These are phyloP conservation scores for Mya arenaria DNA, from an alignment of 1,140 invertebrate species.

Conservation along the genomic window DNA sequence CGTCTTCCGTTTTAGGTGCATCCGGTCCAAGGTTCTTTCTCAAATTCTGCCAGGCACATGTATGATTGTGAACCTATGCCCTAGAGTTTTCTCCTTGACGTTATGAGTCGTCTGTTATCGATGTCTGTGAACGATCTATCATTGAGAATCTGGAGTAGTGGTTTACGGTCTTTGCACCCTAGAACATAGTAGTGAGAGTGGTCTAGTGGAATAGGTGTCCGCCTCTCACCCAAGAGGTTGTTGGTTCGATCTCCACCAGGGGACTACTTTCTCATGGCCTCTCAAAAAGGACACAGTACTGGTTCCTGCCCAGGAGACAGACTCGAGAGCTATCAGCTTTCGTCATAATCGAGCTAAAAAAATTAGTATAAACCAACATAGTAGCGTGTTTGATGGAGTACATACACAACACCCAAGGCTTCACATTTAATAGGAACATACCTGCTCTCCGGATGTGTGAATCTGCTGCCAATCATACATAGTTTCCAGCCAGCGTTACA, in stretches of 20 bases:
- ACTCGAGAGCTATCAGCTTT: too few species aligned
- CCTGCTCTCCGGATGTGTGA: slow-evolving; percentile 47
- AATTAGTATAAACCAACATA: background rate
- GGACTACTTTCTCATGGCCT: too few species aligned
- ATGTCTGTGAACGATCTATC: background rate
- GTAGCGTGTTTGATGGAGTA: background rate
- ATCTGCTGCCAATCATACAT: slow-evolving; percentile 57
- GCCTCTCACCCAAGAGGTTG: too few species aligned
- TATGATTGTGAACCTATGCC: slow-evolving; percentile 37
- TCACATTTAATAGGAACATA: slow-evolving; percentile 60
- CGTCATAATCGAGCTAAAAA: too few species aligned
- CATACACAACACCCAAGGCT: slow-evolving; percentile 24
- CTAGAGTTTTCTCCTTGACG: slow-evolving; percentile 48
- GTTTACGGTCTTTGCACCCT: background rate
- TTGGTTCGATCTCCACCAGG: too few species aligned
- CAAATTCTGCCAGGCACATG: slow-evolving; percentile 44
- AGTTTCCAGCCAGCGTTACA: slow-evolving; percentile 18
- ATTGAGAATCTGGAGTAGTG: background rate
- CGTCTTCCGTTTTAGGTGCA: too few species aligned
- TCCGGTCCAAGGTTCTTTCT: slow-evolving; percentile 34
- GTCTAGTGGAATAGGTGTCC: too few species aligned
- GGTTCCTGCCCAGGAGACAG: too few species aligned
- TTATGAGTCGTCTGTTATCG: slow-evolving; percentile 6
- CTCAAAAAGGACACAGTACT: too few species aligned
- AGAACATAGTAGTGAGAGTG: background rate